Conservation (phyloP, 2,113 vertebrate species). For the Oncorhynchus clarkii region DNA sequence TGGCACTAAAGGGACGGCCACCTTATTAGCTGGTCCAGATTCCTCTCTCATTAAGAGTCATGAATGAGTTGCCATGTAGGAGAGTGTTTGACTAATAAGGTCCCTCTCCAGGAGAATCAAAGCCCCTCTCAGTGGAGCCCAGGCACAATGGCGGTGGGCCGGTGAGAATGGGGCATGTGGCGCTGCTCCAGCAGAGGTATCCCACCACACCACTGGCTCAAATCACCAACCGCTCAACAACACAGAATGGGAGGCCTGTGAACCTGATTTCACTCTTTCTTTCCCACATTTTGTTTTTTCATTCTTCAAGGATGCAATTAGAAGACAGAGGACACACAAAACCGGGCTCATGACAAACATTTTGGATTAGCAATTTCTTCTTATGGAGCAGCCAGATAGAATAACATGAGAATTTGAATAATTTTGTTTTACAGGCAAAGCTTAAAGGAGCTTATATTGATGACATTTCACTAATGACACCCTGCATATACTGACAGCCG, state of each 20-base stretch:
- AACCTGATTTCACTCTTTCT: neutral
- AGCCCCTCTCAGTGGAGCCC: constrained; percentile 13
- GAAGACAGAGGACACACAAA: neutral
- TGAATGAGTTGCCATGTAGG: constrained; percentile 28
- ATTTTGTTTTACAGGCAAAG: too few relatives aligned
- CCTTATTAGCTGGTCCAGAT: constrained; percentile 27
- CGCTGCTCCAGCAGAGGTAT: neutral
- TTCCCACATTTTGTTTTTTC: neutral
- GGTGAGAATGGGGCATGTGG: constrained; percentile 2
- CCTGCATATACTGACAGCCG: neutral
- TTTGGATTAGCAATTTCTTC: neutral
- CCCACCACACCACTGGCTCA: constrained; percentile 3
- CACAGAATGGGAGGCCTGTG: neutral
- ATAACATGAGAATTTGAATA: neutral
- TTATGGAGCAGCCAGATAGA: neutral
- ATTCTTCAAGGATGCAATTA: constrained; percentile 4
- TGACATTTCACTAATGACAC: neutral
- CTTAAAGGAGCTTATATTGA: neutral
- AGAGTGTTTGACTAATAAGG: constrained; percentile 30
- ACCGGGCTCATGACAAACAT: neutral
- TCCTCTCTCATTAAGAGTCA: constrained; percentile 19
- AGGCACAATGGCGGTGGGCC: neutral
- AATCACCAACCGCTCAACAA: neutral
- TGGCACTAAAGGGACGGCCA: neutral
- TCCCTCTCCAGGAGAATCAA: constrained; percentile 22